Conservation (phyloP, 2,113 vertebrate genomes). For the Nesogale talazaci region DNA sequence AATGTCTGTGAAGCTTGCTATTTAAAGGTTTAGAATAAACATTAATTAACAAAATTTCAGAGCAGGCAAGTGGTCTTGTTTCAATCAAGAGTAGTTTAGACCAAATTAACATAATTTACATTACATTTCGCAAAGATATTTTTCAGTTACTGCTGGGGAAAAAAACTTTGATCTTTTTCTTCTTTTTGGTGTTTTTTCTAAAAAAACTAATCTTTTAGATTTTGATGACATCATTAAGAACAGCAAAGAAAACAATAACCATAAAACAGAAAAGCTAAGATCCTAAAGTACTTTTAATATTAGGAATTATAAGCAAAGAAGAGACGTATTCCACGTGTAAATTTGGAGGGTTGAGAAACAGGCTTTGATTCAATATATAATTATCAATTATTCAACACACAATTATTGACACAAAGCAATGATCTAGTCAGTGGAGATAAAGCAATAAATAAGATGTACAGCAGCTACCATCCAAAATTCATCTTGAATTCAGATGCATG, state of each 20-base stretch:
- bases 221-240: not conserved
- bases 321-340: not conserved
- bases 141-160: not conserved
- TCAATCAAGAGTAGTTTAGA: not conserved
- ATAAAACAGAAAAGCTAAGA: not conserved
- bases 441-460: not conserved
- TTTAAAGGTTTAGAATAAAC: constrained; percentile 12
- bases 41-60: constrained; percentile 45
- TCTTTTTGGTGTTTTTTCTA: no score
- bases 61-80: not conserved
- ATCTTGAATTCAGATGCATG: not conserved
- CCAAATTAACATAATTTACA: not conserved
- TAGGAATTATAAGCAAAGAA: not conserved
- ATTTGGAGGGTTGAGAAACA: not conserved
- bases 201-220: not conserved
- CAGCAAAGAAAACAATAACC: not conserved
- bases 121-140: not conserved
- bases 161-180: not conserved
- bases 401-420: not conserved
- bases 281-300: not conserved
- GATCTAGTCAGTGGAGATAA: not conserved
- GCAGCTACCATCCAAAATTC: not conserved
- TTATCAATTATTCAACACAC: not conserved
- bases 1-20: constrained; percentile 20
- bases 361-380: not conserved